Percentiles rank a stretch among this genome's conserved stretches.
Evolutionary conservation across 2,888 invertebrate species (phyloP).

Genomic region (Erannis defoliaria): DNA sequence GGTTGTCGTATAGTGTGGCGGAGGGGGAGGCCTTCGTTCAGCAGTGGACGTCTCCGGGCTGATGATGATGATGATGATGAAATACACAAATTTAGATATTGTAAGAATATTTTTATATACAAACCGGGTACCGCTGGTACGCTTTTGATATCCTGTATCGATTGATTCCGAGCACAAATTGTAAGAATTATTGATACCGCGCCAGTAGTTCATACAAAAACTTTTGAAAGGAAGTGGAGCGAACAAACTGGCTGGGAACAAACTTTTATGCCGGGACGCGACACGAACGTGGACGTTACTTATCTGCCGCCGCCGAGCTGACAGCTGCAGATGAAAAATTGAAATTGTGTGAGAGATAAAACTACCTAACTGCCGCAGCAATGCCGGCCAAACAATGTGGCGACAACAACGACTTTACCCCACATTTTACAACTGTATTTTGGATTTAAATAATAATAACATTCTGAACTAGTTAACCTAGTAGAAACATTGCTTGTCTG

Average conservation of each 20-base stretch:
- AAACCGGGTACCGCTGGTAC: slow-evolving; percentile 49
- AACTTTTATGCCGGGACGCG: slow-evolving; percentile 79
- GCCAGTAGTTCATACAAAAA: slow-evolving; percentile 77
- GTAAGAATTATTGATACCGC: slow-evolving; percentile 83
- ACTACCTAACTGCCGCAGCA: slow-evolving; percentile 81
- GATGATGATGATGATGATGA: too few relatives aligned
- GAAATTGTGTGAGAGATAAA: slow-evolving; percentile 87
- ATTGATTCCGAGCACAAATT: slow-evolving; percentile 69
- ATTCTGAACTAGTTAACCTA: too few relatives aligned
- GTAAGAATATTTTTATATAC: background rate
- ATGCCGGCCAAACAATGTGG: slow-evolving; percentile 76
- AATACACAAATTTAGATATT: too few relatives aligned
- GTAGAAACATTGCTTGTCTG: background rate
- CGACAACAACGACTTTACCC: slow-evolving; percentile 56
- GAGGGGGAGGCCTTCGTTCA: too few relatives aligned
- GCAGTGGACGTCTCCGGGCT: too few relatives aligned
- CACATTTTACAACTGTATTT: slow-evolving; percentile 48
- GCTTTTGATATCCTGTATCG: slow-evolving; percentile 56
- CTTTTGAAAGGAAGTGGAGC: slow-evolving; percentile 83
- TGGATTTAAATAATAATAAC: too few relatives aligned
- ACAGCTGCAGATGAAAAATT: slow-evolving; percentile 87
- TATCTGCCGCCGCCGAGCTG: slow-evolving; percentile 83
- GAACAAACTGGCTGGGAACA: slow-evolving; percentile 81
- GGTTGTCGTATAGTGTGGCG: too few relatives aligned
- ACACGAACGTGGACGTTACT: slow-evolving; percentile 80